Conservation (phyloP, 2,797 vertebrate genomes). For the Esox masquinongy region DNA sequence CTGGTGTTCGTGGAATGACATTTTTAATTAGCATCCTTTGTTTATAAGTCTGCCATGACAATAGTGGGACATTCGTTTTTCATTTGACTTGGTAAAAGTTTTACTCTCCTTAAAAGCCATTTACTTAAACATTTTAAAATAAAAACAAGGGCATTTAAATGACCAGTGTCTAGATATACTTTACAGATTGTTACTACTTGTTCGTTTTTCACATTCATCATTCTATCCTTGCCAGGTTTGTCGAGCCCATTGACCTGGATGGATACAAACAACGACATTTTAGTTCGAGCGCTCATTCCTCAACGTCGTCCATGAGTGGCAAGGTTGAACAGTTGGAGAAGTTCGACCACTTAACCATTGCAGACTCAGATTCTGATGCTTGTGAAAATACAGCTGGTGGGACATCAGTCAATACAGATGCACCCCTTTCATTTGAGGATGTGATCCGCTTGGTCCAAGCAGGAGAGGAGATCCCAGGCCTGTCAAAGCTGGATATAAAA, state of each 20-base stretch:
- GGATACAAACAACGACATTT: conserved; percentile 59
- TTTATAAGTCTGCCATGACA: too few relatives aligned
- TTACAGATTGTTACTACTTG: too few relatives aligned
- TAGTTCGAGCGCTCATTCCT: conserved; percentile 3
- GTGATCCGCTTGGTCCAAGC: conserved; percentile 75
- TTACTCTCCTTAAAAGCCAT: too few relatives aligned
- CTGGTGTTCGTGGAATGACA: too few relatives aligned
- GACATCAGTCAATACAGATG: conserved; percentile 12
- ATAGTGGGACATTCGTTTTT: too few relatives aligned
- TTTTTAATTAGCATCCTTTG: too few relatives aligned
- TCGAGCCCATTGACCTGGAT: conserved; percentile 66
- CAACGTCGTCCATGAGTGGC: neutral
- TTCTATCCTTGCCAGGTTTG: conserved; percentile 60
- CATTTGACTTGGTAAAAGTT: too few relatives aligned
- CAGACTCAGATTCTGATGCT: conserved; percentile 19
- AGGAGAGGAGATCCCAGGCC: conserved; percentile 74
- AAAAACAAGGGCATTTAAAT: too few relatives aligned
- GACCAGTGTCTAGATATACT: too few relatives aligned
- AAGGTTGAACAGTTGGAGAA: conserved; percentile 17
- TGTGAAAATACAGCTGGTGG: conserved; percentile 10
- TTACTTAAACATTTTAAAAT: too few relatives aligned
- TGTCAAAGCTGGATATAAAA: conserved; percentile 60
- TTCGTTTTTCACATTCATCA: neutral
- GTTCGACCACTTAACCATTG: neutral
- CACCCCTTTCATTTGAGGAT: conserved; percentile 69